Conservation (phyloP, 1,140 invertebrate species). For the Archivesica marissinica region DNA sequence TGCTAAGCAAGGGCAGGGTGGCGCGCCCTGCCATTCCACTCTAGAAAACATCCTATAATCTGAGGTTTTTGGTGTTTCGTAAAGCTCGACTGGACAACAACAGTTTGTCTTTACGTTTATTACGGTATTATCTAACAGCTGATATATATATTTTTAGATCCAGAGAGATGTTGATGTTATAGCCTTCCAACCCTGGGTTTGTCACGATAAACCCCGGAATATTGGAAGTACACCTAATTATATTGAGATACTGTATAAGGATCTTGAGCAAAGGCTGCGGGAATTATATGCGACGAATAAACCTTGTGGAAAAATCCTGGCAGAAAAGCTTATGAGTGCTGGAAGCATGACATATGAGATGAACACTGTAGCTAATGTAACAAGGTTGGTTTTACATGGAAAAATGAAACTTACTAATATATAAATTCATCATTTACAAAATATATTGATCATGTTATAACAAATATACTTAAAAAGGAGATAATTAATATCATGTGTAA, state of each 20-base stretch:
- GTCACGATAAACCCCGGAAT: neutral
- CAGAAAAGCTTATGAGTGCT: neutral
- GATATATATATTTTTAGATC: neutral
- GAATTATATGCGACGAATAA: slow-evolving; percentile 6
- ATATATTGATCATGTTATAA: no score
- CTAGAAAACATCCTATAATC: neutral
- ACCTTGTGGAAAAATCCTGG: slow-evolving; percentile 12
- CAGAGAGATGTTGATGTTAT: neutral
- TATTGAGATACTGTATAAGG: neutral
- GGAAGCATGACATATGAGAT: neutral
- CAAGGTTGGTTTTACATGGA: slow-evolving; percentile 12
- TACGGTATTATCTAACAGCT: neutral
- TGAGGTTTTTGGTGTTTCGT: neutral
- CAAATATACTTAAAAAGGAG: no score
- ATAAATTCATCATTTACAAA: no score
- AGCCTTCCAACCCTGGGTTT: neutral
- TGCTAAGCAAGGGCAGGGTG: neutral
- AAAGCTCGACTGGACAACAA: neutral
- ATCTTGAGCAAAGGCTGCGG: neutral
- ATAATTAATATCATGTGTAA: no score
- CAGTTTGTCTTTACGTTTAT: neutral
- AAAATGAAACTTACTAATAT: no score
- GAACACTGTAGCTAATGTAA: neutral
- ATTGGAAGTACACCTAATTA: neutral
- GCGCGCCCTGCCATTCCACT: neutral